Conservation (phyloP, 2,797 vertebrate species). For the Falco peregrinus region DNA sequence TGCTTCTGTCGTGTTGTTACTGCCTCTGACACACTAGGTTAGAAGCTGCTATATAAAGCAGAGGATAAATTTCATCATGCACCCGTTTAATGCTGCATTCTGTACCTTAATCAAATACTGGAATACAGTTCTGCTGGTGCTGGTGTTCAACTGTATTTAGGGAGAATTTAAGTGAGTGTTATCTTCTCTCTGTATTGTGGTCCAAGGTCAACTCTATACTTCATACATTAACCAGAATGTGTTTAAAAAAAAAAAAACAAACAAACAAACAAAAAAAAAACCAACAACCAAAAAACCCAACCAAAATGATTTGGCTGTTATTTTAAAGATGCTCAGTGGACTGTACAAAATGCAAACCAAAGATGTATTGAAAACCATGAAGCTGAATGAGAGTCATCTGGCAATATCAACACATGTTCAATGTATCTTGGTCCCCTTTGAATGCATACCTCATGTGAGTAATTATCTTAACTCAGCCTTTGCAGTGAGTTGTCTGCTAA, state of each 20-base stretch:
- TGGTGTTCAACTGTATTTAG: background rate
- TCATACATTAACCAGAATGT: background rate
- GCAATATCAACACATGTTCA: background rate
- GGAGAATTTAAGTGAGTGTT: background rate
- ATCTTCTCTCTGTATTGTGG: background rate
- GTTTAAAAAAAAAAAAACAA: background rate
- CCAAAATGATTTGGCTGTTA: background rate
- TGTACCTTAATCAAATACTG: background rate
- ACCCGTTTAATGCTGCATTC: background rate
- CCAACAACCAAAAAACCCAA: too few species aligned
- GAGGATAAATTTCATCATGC: background rate
- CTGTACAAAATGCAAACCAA: background rate
- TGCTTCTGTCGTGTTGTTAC: background rate
- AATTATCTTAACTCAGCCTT: background rate
- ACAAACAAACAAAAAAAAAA: too few species aligned
- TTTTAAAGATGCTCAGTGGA: background rate
- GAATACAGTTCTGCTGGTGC: background rate
- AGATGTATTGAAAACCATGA: background rate
- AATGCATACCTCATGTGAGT: background rate
- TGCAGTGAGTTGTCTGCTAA: background rate
- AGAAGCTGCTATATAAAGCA: background rate
- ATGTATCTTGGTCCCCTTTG: background rate
- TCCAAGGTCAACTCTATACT: background rate
- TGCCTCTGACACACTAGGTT: background rate
- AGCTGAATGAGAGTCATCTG: background rate